Evolutionary conservation across 2,113 vertebrate species (phyloP).

Genomic region (Naja naja): DNA sequence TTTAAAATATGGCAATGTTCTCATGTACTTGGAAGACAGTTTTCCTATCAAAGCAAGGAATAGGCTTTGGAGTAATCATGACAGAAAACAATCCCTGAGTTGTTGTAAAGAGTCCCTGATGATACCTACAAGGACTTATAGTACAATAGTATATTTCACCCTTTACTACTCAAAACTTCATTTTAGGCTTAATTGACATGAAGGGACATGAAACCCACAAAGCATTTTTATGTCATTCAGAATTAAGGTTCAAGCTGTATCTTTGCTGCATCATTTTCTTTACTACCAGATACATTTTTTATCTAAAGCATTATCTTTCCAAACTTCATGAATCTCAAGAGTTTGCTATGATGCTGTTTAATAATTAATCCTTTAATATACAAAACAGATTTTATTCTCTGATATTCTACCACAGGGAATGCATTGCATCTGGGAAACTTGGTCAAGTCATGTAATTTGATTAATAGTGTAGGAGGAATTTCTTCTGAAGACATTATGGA

Average conservation of each 20-base stretch:
- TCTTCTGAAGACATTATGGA: not conserved
- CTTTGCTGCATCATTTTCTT: not conserved
- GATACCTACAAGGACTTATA: not conserved
- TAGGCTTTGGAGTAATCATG: conserved; percentile 5
- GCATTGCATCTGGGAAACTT: not conserved
- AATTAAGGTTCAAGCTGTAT: not conserved
- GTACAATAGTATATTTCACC: not conserved
- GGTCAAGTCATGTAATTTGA: not conserved
- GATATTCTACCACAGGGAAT: not conserved
- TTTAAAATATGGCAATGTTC: not conserved
- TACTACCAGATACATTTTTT: not conserved
- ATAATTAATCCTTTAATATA: not conserved
- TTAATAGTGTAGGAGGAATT: not conserved
- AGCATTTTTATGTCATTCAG: not conserved
- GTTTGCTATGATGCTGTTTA: not conserved
- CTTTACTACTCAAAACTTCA: not conserved
- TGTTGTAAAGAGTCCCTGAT: not conserved
- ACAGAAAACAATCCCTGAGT: not conserved
- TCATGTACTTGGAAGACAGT: not conserved
- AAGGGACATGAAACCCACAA: not conserved
- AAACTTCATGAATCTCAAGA: not conserved
- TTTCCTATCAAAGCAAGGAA: not conserved
- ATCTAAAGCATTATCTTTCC: conserved; percentile 10
- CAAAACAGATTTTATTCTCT: not conserved
- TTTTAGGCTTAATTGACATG: conserved; percentile 14